phyloP scores from a whole-genome alignment of 2,113 vertebrate species.

The Chrysochloris asiatica region DNA sequence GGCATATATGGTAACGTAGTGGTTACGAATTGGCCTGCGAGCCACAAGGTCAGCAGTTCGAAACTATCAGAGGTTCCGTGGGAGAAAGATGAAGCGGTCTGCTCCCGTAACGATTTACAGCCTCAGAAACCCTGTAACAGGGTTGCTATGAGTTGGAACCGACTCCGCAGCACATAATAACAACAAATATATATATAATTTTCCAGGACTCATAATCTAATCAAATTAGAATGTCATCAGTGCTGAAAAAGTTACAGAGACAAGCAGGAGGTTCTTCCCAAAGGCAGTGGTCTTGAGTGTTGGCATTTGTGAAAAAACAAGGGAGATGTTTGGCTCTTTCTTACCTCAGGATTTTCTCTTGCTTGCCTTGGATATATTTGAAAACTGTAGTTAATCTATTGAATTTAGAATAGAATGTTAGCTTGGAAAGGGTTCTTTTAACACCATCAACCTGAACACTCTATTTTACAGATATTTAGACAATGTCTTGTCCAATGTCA shows the following conservation, averaged over 20 bases:
- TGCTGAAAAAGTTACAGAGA: neutral
- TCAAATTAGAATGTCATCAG: neutral
- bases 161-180: too few species aligned
- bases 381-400: neutral
- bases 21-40: too few species aligned
- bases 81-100: too few species aligned
- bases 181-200: neutral
- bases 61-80: too few species aligned
- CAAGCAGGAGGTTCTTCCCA: neutral
- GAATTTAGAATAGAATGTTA: conserved; percentile 16
- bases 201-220: neutral
- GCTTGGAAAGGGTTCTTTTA: neutral
- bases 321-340: neutral
- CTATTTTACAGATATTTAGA: neutral
- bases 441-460: neutral
- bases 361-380: neutral
- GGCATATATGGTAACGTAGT: too few species aligned
- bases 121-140: too few species aligned
- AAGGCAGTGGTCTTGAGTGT: conserved; percentile 13
- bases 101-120: too few species aligned
- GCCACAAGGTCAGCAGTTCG: too few species aligned
- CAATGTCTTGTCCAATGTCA: neutral
- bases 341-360: conserved; percentile 12
- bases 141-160: too few species aligned
- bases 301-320: neutral